Conservation (phyloP, 2,797 vertebrate genomes). For the Dicrostonyx torquatus region DNA sequence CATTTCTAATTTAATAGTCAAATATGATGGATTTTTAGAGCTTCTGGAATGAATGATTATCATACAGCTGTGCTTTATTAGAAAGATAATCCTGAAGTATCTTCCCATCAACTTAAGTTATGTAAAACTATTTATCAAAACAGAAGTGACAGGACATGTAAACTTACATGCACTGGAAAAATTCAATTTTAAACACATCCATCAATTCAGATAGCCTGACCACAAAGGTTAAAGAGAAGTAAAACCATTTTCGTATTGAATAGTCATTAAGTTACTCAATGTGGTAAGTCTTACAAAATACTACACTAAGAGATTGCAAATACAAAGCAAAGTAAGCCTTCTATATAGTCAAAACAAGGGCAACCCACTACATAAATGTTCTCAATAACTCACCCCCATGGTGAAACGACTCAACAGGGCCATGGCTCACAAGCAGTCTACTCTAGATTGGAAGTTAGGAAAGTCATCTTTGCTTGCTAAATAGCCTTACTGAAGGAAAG, state of each 20-base stretch:
- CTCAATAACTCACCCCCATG: neutral
- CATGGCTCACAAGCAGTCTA: neutral
- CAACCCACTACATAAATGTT: neutral
- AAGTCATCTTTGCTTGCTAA: neutral
- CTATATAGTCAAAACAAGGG: neutral
- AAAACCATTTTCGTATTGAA: neutral
- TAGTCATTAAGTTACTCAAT: neutral
- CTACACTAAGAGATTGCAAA: neutral
- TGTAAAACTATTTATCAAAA: neutral
- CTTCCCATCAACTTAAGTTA: neutral
- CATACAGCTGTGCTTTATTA: neutral
- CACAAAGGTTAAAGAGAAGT: neutral
- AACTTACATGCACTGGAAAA: neutral
- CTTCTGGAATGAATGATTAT: neutral
- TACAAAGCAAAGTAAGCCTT: neutral
- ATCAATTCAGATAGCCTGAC: neutral
- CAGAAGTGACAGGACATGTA: neutral
- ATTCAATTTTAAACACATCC: slow-evolving; percentile 1
- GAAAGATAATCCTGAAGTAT: neutral
- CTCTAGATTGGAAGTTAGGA: neutral
- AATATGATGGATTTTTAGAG: neutral
- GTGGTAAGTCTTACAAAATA: neutral
- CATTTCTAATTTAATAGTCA: neutral
- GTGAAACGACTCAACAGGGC: neutral
- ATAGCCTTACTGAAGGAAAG: neutral